Conservation (phyloP, 2,797 vertebrate genomes). For the Phalloptychus januarius region DNA sequence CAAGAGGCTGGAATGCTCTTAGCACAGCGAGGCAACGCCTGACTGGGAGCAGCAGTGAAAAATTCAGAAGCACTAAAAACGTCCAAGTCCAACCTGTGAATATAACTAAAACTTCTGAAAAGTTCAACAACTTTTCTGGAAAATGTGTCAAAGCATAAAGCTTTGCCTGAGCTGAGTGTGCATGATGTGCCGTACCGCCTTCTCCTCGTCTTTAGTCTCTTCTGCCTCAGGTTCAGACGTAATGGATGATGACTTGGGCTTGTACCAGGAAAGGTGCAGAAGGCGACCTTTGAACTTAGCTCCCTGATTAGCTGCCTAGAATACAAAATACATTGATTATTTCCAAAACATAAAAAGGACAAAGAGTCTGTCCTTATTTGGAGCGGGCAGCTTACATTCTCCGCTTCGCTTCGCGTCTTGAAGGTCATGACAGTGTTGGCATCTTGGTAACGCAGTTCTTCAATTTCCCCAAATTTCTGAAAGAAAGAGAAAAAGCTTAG, state of each 20-base stretch:
- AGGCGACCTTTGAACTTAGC: constrained; percentile 95
- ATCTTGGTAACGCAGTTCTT: constrained; percentile 89
- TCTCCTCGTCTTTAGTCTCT: constrained; percentile 93
- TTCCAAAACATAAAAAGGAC: background rate
- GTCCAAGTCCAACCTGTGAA: constrained; percentile 44
- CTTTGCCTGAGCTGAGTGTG: background rate
- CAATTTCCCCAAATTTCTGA: constrained; percentile 91
- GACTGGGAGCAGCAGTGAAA: constrained; percentile 61
- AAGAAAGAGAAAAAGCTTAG: background rate
- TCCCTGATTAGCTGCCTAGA: constrained; percentile 93
- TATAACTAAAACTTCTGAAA: constrained; percentile 50
- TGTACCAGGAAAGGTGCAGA: constrained; percentile 97
- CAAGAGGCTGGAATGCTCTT: constrained; percentile 60
- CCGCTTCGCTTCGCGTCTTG: constrained; percentile 88
- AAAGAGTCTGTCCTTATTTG: background rate
- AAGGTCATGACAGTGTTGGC: constrained; percentile 89
- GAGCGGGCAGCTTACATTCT: constrained; percentile 83
- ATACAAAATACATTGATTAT: background rate
- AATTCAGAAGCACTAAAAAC: constrained; percentile 57
- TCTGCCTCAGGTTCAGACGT: constrained; percentile 93
- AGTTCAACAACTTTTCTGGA: constrained; percentile 10
- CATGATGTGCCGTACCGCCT: constrained; percentile 51
- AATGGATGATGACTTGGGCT: constrained; percentile 92
- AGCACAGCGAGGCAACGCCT: constrained; percentile 51
- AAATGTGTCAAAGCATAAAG: background rate